Conservation (phyloP, 2,888 invertebrate genomes). For the Aspidiotus rigidus region DNA sequence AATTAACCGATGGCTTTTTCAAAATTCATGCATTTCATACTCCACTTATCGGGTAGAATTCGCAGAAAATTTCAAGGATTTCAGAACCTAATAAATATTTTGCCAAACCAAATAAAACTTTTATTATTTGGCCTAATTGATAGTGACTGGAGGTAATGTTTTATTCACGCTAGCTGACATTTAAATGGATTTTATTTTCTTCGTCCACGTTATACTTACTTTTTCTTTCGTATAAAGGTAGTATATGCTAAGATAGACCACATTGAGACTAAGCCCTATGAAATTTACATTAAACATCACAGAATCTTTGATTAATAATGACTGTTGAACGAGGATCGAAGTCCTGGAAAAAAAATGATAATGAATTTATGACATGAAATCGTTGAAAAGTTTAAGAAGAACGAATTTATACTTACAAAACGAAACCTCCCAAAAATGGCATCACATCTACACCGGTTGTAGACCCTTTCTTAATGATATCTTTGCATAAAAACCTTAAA, state of each 20-base stretch:
- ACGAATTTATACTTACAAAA: slow-evolving; percentile 55
- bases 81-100: no score
- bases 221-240: slow-evolving; percentile 29
- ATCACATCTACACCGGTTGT: slow-evolving; percentile 57
- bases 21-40: no score
- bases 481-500: slow-evolving; percentile 55
- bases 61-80: no score
- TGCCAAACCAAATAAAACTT: no score
- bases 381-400: slow-evolving; percentile 10
- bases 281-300: slow-evolving; percentile 15
- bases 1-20: no score
- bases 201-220: slow-evolving; percentile 8
- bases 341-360: slow-evolving; percentile 1
- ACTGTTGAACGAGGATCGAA: slow-evolving; percentile 15
- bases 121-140: no score
- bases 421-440: slow-evolving; percentile 66
- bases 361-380: background rate
- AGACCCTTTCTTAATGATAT: slow-evolving; percentile 59
- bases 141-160: no score
- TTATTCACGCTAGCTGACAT: no score
- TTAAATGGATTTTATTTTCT: no score
- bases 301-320: slow-evolving; percentile 19
- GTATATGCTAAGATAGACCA: slow-evolving; percentile 14
- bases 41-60: no score
- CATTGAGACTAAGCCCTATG: slow-evolving; percentile 7